Evolutionary conservation across 1,140 invertebrate genomes (phyloP).

Genomic region (Riptortus pedestris): DNA sequence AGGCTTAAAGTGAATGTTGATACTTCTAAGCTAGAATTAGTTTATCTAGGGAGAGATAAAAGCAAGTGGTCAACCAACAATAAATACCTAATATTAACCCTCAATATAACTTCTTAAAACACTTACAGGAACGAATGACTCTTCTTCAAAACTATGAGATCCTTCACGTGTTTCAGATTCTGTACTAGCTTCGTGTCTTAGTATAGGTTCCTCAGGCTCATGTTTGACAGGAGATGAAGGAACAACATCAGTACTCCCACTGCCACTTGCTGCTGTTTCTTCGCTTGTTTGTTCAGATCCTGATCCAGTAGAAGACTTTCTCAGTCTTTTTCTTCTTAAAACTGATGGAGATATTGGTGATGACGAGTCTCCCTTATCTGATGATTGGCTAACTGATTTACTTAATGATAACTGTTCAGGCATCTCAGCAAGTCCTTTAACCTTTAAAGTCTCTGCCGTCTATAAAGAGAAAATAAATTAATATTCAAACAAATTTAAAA

Average conservation of each 20-base stretch:
- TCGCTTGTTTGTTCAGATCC: constrained; percentile 36
- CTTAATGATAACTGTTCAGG: constrained; percentile 42
- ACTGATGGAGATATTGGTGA: constrained; percentile 25
- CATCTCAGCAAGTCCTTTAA: constrained; percentile 77
- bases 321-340: constrained; percentile 48
- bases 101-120: too few relatives aligned
- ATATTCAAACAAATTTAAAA: constrained; percentile 2
- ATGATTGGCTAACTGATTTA: constrained; percentile 25
- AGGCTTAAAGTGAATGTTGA: too few relatives aligned
- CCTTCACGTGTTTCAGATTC: constrained; percentile 37
- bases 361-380: constrained; percentile 26
- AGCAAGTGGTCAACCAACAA: too few relatives aligned
- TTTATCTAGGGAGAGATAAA: too few relatives aligned
- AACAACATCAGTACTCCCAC: constrained; percentile 40
- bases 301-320: constrained; percentile 60
- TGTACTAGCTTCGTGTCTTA: constrained; percentile 32
- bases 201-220: constrained; percentile 33
- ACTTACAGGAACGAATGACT: constrained; percentile 37
- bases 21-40: too few relatives aligned
- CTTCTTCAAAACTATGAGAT: constrained; percentile 41
- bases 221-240: constrained; percentile 34
- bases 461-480: constrained; percentile 34
- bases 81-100: too few relatives aligned
- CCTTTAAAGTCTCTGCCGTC: constrained; percentile 77
- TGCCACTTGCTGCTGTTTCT: constrained; percentile 27